Evolutionary conservation across 2,888 invertebrate species (phyloP), one percentile per base, ranked within the genome.

Genomic region (Microdon myrmicae): DNA sequence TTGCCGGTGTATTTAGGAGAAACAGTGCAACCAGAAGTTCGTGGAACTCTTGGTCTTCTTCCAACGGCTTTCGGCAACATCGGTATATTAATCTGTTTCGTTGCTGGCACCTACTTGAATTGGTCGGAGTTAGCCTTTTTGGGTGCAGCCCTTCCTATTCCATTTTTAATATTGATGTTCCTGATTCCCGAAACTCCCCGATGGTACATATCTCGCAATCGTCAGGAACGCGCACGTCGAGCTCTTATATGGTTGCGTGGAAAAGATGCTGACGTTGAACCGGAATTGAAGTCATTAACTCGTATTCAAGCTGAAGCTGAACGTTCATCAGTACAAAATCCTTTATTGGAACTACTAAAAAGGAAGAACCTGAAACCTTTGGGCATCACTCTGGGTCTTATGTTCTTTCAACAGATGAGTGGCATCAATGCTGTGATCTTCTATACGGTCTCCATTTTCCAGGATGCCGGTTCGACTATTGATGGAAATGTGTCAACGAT

Each of bases 401-500:
- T 96, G 96, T 86, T 94, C 71, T 95, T 96, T 82, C 97, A 97
- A 82, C 97, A 97, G 78, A 81, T 95, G 71, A 92, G 90, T 73
- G 96, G 96, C 34, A 96, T 96, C 68, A 97, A 97, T 78, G 96
- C 95, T 6, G 90, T 97, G 28, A 94, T 97, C 74, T 96, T 96
- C 79, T 96, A 96, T 75, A 92, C 95, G 3, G 89, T 89, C 4
- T 82, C 83, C 31, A 96, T 97, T 64, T 96, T 96, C 79, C 81
- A 88, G 81, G 86, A 87, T 76, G 88, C 95, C 13, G 94, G 92
- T 19, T 91, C 92, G 70, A 83, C 84, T 8, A 85, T 94, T 47
- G 87, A 92, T 74, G 85, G 87, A 71, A 88, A 90, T 75, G 60
- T 89, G 13, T 87, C 90, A 68, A 90, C 94, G 35, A 92, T 94